Evolutionary conservation across 2,888 invertebrate species (phyloP).

Genomic region (Rhagonycha fulva): DNA sequence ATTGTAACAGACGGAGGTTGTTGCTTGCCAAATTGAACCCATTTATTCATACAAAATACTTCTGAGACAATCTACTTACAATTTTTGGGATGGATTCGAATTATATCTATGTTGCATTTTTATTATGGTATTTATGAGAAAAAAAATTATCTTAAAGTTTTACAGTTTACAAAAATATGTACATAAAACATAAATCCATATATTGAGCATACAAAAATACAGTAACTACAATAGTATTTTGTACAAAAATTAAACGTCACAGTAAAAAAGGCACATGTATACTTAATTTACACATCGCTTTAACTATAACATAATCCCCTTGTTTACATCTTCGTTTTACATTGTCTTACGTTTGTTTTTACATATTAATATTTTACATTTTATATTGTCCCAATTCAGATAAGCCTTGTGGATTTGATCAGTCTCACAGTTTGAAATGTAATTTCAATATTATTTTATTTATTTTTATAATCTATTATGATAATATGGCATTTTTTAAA

Average conservation of each 20-base stretch:
- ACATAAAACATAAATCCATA: background rate
- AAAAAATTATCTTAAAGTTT: too few relatives aligned
- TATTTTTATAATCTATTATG: background rate
- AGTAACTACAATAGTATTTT: background rate
- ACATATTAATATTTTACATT: background rate
- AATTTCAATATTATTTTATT: background rate
- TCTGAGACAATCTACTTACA: too few relatives aligned
- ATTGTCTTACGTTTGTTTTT: background rate
- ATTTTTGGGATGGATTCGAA: too few relatives aligned
- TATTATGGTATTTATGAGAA: too few relatives aligned
- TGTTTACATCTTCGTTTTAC: background rate
- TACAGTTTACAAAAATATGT: too few relatives aligned
- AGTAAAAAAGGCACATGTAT: background rate
- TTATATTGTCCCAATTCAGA: background rate
- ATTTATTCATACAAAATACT: too few relatives aligned
- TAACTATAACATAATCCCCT: background rate
- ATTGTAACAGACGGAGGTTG: too few relatives aligned
- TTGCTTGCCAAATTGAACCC: too few relatives aligned
- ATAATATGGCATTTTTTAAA: background rate
- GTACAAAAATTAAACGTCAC: background rate
- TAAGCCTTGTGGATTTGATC: background rate
- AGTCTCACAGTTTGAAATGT: background rate
- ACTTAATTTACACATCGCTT: background rate
- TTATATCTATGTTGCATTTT: too few relatives aligned
- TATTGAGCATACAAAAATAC: background rate